Conservation (phyloP, 2,113 vertebrate species). For the Rhinogobius similis region DNA sequence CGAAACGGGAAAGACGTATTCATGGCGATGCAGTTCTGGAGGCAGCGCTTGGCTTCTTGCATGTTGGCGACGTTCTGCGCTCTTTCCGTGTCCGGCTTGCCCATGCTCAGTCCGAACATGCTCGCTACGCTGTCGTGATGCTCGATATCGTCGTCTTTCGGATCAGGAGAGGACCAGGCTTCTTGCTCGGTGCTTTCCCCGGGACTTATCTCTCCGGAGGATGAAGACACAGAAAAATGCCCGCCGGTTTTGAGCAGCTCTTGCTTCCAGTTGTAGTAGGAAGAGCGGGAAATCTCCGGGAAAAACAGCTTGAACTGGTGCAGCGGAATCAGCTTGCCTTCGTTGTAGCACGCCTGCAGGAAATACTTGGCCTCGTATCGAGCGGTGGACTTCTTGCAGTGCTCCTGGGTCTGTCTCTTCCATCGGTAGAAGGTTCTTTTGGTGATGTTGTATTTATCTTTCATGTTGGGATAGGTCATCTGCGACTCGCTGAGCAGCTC, state of each 20-base stretch:
- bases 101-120: conserved; percentile 62
- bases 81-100: conserved; percentile 70
- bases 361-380: conserved; percentile 94
- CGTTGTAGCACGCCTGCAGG: conserved; percentile 86
- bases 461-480: conserved; percentile 84
- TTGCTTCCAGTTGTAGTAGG: conserved; percentile 96
- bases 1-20: conserved; percentile 89
- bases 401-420: conserved; percentile 89
- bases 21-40: conserved; percentile 89
- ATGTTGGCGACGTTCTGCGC: conserved; percentile 79
- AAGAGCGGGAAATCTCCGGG: conserved; percentile 93
- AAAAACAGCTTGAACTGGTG: conserved; percentile 91
- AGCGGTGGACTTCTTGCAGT: conserved; percentile 85
- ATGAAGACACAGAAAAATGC: conserved; percentile 61
- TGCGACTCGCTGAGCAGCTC: conserved; percentile 80
- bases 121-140: conserved; percentile 59
- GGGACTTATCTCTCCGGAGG: conserved; percentile 71
- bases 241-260: conserved; percentile 83
- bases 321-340: conserved; percentile 86
- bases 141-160: conserved; percentile 51
- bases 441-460: conserved; percentile 87
- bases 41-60: conserved; percentile 90
- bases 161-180: conserved; percentile 75
- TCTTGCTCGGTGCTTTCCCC: conserved; percentile 76
- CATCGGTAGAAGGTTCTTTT: conserved; percentile 96